A percentile compares a stretch with the other conserved stretches of the same genome.
phyloP scores from a whole-genome alignment of 2,113 vertebrate species.

The Sakesphorus luctuosus region DNA sequence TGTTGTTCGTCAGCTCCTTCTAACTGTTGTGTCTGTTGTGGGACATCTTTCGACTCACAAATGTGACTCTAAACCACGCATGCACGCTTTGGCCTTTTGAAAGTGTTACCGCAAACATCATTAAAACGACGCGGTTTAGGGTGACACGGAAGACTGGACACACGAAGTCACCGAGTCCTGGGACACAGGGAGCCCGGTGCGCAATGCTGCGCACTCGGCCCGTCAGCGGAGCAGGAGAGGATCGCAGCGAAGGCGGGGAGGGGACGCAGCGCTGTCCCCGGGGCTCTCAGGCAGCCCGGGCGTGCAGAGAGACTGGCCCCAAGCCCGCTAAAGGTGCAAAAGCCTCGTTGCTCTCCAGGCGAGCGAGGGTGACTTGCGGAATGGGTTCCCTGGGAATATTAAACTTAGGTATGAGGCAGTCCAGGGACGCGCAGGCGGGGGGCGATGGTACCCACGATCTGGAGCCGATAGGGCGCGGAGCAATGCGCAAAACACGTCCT shows the following conservation, averaged over 20 bases:
- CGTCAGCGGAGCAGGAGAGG: neutral
- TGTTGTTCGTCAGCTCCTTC: conserved; percentile 66
- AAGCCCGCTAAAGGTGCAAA: neutral
- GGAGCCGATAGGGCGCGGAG: neutral
- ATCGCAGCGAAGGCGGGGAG: neutral
- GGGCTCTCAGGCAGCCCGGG: neutral
- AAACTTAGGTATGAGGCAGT: rapidly evolving
- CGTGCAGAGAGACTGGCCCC: neutral
- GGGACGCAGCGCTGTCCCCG: neutral
- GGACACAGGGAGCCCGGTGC: neutral
- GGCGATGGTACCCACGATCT: neutral
- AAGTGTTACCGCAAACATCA: neutral
- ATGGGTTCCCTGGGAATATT: too few species aligned
- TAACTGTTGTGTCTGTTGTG: conserved; percentile 31
- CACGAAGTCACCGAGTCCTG: neutral
- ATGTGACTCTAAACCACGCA: neutral
- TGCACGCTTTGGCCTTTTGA: neutral
- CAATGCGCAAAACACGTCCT: too few species aligned
- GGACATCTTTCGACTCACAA: conserved; percentile 18
- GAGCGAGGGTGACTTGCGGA: neutral
- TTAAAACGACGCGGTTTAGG: neutral
- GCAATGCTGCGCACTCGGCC: neutral
- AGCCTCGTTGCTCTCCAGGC: neutral
- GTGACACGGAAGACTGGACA: neutral
- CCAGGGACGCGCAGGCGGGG: neutral